Percentiles rank a stretch among this genome's conserved stretches.
Evolutionary conservation across 53 echinoderm and acorn worm genomes (phyloP).

Genomic region (Stichopus horrens): DNA sequence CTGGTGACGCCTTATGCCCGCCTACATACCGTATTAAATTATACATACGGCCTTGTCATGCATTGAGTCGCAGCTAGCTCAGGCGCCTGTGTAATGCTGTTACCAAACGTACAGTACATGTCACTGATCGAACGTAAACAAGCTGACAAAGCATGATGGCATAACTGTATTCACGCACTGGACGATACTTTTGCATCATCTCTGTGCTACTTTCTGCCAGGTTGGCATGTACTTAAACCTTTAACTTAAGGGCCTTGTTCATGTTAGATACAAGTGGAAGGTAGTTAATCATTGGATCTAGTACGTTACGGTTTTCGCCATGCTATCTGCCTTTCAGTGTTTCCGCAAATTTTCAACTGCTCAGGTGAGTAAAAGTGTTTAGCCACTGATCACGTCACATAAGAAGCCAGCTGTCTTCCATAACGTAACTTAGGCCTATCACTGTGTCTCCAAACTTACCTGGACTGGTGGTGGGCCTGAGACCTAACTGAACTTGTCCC

Average conservation of each 20-base stretch:
- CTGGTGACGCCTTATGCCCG: constrained; percentile 26
- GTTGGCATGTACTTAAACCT: background rate
- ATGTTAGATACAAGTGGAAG: background rate
- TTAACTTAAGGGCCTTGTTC: background rate
- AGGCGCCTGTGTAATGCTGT: background rate
- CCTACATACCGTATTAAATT: background rate
- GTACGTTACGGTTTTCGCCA: background rate
- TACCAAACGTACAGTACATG: no score
- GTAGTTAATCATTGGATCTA: background rate
- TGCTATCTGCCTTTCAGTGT: constrained; percentile 23
- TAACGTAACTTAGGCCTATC: no score
- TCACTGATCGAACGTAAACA: background rate
- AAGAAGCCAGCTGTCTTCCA: no score
- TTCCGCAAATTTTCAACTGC: constrained; percentile 31
- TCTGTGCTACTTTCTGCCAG: background rate
- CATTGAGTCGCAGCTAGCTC: background rate
- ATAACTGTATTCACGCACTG: background rate
- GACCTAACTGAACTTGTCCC: no score
- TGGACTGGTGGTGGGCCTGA: no score
- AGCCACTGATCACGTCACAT: no score
- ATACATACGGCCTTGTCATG: background rate
- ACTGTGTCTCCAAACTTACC: no score
- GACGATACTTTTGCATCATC: constrained; percentile 4
- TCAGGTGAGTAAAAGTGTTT: background rate
- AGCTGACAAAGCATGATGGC: constrained; percentile 1